Base-by-base conservation (phyloP, 2,888 invertebrate species). In the Eugnorisma glareosa region DNA sequence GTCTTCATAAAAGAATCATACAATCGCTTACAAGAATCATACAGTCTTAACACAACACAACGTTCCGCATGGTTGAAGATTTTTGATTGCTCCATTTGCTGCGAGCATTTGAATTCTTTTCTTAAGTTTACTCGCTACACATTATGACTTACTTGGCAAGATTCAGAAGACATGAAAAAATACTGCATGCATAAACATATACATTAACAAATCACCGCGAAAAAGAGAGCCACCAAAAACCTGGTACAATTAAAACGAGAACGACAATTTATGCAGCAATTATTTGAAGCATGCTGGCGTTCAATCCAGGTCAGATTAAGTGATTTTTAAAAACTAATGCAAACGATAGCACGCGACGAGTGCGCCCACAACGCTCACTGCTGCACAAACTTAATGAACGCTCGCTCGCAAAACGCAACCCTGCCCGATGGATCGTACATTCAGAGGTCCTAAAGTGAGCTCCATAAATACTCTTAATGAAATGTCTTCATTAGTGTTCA, bases 241-340 rank as follows among this genome's bases (percentile, higher is more conserved):
- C 86, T 87, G 84, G 91, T 87, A 94, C 94, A 93, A 95, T 94
- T 94, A 94, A 94, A 93, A 93, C 90, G 93, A 91, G 91, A 91
- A 91, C 94, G 92, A 93, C 92, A 94, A 95, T 95, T 95, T 95
- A 95, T 95, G 93, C 95, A 93, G 95, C 95, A 95, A 95, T 95
- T 95, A 95, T 92, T 93, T 93, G 93, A 92, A 93, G 94, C 94
- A 93, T 91, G 91, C 93, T 93, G 91, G 90, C 94, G 93, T 94
- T 94, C 94, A 92, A 96, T 95, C 93, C 94, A 93, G 95, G 95
- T 95, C 96, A 95, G 94, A 95, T 94, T 94, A 95, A 96, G 95
- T 95, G 95, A 95, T 95, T 95, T 94, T 95, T 94, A 93, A 94
- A 88, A 95, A 95, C 94, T 95, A 96, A 95, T 94, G 94, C 94